Evolutionary conservation across 2,113 vertebrate genomes (phyloP), one percentile per base, ranked within the genome.

Genomic region (Nettapus auritus): DNA sequence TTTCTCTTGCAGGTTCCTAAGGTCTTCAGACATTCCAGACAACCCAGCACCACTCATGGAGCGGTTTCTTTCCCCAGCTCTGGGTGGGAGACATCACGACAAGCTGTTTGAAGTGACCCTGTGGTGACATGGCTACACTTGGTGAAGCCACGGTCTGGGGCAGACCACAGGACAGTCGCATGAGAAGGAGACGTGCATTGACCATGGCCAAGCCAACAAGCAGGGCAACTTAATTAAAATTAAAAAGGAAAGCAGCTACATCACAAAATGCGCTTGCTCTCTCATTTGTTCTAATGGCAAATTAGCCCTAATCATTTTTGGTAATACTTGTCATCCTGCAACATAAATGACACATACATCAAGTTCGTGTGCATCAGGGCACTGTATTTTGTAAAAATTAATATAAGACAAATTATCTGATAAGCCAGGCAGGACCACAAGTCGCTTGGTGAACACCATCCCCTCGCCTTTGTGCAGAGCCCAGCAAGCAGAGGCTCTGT

Each of bases 281-380:
- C 38, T 53, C 52, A 1, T 70, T 40, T 29, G 11, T 22, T 44
- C 42, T 25, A 19, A 57, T 6, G 56, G 42, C 34, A 82, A 42
- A 28, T 33, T 21, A 50, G 25, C 69, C 28, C 60, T 48, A 53
- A 38, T 86, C 62, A 29, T 36, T 56, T 60, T 7, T 8, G 23
- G 26, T 36, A 55, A 5, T 28, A 26, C 22, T 46, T 48, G 22
- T 11, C 69, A 73, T 22, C 60, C 78, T 52, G 38, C 56, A 34
- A 2, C 2, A 52, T 50, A 67, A 90, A 71, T 13, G 8, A 12
- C 46, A 28, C 0, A 0, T 1, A 8, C 9, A 1, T 26, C 22
- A 19, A 29, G 5, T 8, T 42, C 36, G 5, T 6, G 3, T 44
- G 13, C 18, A 23, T 11, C 64, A 26, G 38, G 48, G 46, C 25